A percentile compares a stretch with the other conserved stretches of the same genome.
Evolutionary conservation across 2,888 invertebrate species (phyloP).

Genomic region (Drosophila mayaguana): DNA sequence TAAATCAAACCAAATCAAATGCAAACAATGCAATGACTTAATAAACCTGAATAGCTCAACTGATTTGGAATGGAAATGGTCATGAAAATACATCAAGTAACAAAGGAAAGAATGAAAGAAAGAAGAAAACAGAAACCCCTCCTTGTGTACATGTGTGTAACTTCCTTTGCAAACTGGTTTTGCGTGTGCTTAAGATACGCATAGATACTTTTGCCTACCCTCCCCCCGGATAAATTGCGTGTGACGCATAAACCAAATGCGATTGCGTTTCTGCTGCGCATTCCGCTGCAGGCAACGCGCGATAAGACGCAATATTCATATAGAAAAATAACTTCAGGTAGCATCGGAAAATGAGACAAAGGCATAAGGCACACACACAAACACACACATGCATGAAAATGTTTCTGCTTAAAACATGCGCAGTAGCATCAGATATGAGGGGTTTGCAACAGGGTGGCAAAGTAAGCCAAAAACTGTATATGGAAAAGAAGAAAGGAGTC

Average conservation of each 20-base stretch:
- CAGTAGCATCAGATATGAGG: slow-evolving; percentile 39
- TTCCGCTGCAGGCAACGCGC: slow-evolving; percentile 20
- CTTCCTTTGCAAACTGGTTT: slow-evolving; percentile 38
- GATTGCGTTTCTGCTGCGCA: slow-evolving; percentile 45
- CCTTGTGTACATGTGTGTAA: not conserved
- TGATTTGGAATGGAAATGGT: slow-evolving; percentile 31
- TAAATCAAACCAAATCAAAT: slow-evolving; percentile 14
- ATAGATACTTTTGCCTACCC: slow-evolving; percentile 5
- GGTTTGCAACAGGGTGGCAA: slow-evolving; percentile 2
- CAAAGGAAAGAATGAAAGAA: not conserved
- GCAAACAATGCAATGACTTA: slow-evolving; percentile 20
- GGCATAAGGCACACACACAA: slow-evolving; percentile 26
- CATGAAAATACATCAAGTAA: slow-evolving; percentile 32
- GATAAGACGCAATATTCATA: slow-evolving; percentile 61
- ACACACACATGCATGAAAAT: slow-evolving; percentile 15
- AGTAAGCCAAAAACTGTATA: not conserved
- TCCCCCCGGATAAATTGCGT: slow-evolving; percentile 1
- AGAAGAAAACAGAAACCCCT: not conserved
- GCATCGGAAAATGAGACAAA: slow-evolving; percentile 44
- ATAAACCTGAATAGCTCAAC: slow-evolving; percentile 32
- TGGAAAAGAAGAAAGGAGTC: not conserved
- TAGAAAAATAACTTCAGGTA: slow-evolving; percentile 71
- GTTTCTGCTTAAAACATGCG: slow-evolving; percentile 53
- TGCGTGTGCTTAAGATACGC: slow-evolving; percentile 1
- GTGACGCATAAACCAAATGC: slow-evolving; percentile 31